Percentiles rank a stretch among this genome's conserved stretches.
phyloP scores from a whole-genome alignment of 2,797 vertebrate species.

The Eulemur albifrons region DNA sequence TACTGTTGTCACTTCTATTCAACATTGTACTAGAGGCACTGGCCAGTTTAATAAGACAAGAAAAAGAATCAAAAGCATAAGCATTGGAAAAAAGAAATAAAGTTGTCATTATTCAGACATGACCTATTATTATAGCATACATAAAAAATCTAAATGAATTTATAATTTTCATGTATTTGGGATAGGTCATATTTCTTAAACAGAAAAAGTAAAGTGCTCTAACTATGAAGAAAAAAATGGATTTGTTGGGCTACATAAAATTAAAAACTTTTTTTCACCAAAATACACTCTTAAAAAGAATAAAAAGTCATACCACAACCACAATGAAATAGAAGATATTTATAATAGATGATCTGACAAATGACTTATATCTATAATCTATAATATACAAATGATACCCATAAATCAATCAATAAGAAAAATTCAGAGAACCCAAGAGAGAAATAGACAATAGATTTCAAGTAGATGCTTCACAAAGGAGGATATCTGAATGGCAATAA shows the following conservation, averaged over 20 bases:
- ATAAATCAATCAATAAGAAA: conserved; percentile 36
- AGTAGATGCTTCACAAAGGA: neutral
- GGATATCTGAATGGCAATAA: neutral
- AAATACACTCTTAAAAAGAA: neutral
- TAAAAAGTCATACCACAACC: neutral
- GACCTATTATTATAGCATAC: neutral
- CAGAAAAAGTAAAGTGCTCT: neutral
- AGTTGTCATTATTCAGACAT: conserved; percentile 29
- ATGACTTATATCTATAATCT: neutral
- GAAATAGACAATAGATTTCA: neutral
- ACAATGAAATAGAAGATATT: neutral
- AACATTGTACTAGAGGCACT: neutral
- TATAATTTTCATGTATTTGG: neutral
- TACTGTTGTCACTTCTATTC: neutral
- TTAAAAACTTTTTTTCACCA: conserved; percentile 1
- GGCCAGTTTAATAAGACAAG: conserved; percentile 7
- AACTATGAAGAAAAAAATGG: neutral
- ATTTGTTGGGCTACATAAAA: conserved; percentile 22
- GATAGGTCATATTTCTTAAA: conserved; percentile 4
- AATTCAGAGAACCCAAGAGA: neutral
- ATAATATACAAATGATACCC: conserved; percentile 1
- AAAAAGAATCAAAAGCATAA: conserved; percentile 18
- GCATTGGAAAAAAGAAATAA: neutral
- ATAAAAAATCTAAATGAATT: conserved; percentile 26
- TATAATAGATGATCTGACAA: neutral